phyloP scores from a whole-genome alignment of 1,140 invertebrate genomes.

The Drosophila chauvacae region DNA sequence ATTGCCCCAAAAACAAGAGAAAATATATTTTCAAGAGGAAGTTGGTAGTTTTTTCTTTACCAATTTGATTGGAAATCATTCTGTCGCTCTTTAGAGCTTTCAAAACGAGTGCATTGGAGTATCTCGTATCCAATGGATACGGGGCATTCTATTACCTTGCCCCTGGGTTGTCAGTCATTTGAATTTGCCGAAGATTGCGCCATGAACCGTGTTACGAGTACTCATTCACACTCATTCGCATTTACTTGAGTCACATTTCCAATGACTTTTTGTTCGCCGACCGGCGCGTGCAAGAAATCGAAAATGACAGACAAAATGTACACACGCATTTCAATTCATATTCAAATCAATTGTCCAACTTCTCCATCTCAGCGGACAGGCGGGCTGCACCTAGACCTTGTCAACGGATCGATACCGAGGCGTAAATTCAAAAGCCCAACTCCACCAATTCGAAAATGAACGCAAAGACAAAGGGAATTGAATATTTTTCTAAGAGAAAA shows the following conservation, averaged over 20 bases:
- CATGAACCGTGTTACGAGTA: slow-evolving; percentile 46
- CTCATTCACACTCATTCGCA: slow-evolving; percentile 54
- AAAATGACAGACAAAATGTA: slow-evolving; percentile 54
- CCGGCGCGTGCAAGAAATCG: slow-evolving; percentile 71
- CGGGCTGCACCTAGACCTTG: slow-evolving; percentile 78
- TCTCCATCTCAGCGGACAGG: slow-evolving; percentile 58
- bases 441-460: slow-evolving; percentile 49
- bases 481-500: slow-evolving; percentile 27
- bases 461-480: slow-evolving; percentile 70
- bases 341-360: slow-evolving; percentile 71
- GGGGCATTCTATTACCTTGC: slow-evolving; percentile 43
- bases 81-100: slow-evolving; percentile 8
- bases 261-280: slow-evolving; percentile 57
- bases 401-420: slow-evolving; percentile 56
- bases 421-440: slow-evolving; percentile 34
- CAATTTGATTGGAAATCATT: slow-evolving; percentile 21
- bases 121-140: slow-evolving; percentile 6
- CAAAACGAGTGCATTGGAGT: slow-evolving; percentile 18
- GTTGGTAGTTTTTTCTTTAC: slow-evolving; percentile 58
- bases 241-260: slow-evolving; percentile 38
- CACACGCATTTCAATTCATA: slow-evolving; percentile 52
- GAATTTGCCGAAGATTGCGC: slow-evolving; percentile 53
- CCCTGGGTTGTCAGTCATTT: slow-evolving; percentile 49
- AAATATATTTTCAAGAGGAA: slow-evolving; percentile 55
- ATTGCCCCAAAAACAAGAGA: slow-evolving; percentile 32